phyloP scores from a whole-genome alignment of 2,113 vertebrate genomes.

The Chaetops frenatus region DNA sequence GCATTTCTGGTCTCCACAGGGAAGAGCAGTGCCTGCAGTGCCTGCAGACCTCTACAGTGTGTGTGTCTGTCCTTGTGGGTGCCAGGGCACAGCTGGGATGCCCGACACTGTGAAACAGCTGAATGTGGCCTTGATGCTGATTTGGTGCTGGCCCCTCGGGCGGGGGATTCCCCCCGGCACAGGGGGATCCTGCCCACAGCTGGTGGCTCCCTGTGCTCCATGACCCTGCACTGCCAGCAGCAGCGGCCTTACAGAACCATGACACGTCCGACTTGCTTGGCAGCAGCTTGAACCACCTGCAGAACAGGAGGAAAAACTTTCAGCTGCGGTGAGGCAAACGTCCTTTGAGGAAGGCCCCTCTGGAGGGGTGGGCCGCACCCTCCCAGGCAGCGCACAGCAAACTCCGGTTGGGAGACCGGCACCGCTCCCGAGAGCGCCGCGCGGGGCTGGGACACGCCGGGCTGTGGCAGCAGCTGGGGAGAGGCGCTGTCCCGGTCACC shows the following conservation, averaged over 20 bases:
- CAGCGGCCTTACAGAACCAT: not conserved
- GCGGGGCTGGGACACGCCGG: not conserved
- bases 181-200: not conserved
- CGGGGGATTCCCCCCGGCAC: not conserved
- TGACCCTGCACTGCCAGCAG: not conserved
- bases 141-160: not conserved
- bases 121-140: no score
- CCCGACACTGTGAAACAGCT: rapidly evolving
- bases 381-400: not conserved
- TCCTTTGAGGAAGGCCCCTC: not conserved
- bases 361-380: rapidly evolving
- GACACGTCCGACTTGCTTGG: not conserved
- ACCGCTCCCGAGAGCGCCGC: not conserved
- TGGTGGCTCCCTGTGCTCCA: not conserved
- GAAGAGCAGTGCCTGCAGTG: not conserved
- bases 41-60: not conserved
- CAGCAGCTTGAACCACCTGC: not conserved
- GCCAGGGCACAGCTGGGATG: not conserved
- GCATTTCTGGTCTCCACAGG: not conserved
- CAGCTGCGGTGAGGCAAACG: not conserved
- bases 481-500: not conserved
- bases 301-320: not conserved
- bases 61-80: no score
- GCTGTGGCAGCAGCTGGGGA: not conserved
- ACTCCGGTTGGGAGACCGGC: rapidly evolving